A percentile compares a stretch with the other conserved stretches of the same genome.
These are phyloP conservation scores for Porphyrio hochstetteri DNA, from an alignment of 2,113 vertebrate genomes.

Conservation along the genomic window DNA sequence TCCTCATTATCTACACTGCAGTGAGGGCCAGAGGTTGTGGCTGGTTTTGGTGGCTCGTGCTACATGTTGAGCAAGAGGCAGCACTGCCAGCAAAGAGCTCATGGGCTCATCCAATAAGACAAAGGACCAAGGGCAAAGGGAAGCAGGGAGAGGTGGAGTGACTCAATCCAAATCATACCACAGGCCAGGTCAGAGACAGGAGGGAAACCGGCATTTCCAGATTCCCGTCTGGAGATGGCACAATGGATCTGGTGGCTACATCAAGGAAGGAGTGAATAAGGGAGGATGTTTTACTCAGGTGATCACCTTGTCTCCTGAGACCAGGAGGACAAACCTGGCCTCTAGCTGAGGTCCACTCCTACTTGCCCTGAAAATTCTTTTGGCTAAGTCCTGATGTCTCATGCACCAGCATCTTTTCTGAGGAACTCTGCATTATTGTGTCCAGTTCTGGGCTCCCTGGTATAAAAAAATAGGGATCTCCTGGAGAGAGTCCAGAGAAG, in stretches of 20 bases:
- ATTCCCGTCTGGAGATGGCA: neutral
- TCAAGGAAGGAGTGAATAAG: neutral
- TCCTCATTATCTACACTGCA: neutral
- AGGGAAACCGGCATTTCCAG: neutral
- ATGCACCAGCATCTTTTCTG: neutral
- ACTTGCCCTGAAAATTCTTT: neutral
- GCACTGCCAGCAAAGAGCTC: neutral
- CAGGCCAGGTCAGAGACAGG: neutral
- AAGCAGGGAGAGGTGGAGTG: neutral
- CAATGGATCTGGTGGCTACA: neutral
- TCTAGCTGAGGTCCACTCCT: neutral
- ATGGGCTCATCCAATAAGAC: rapidly evolving
- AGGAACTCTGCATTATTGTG: too few relatives aligned
- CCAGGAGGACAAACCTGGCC: neutral
- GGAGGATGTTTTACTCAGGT: neutral
- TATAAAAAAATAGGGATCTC: too few relatives aligned
- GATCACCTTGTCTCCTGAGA: neutral
- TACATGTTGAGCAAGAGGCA: neutral
- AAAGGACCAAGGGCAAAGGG: neutral
- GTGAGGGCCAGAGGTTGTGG: neutral
- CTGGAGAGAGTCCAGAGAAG: too few relatives aligned
- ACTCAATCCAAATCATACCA: neutral
- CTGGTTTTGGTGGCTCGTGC: neutral
- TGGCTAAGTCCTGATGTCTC: neutral
- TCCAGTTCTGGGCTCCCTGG: too few relatives aligned